Evolutionary conservation across 2,888 invertebrate species (phyloP), one percentile per base, ranked within the genome.

Genomic region (Ichneumon xanthorius): DNA sequence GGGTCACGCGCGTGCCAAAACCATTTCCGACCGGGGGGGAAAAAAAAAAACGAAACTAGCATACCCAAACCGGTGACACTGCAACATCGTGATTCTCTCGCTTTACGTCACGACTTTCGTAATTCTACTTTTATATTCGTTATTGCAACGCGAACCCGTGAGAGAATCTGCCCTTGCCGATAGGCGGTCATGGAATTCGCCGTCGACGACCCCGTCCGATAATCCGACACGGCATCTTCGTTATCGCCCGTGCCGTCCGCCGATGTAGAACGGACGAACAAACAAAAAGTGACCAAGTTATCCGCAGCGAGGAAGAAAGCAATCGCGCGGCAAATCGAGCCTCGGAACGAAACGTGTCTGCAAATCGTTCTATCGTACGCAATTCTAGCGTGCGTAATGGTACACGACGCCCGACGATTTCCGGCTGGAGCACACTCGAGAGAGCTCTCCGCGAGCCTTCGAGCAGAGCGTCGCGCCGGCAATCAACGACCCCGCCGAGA

Each of bases 401-500:
- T 75, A 81, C 70, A 76, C 70, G 75, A 84, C 78, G 80, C 67
- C 80, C 84, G 71, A 81, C 68, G 72, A 82, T 85, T 86, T 84
- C 84, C 86, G 70, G 82, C 45, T 80, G 40, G 45, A 11, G 65
- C 40, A 40, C 45, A 26, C 33, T 63, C 53, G 55, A 45, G 55
- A 40, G 53, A 19, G 40, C 67, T 19, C 22, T 22, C 71, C 71
- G 26, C 70, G 72, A 75, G 75, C 50, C 50, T n/a, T n/a, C 58
- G 78, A 77, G 80, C 77, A 68, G 76, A 65, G 70, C 63, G 75
- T 79, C 65, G 70, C 67, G 63, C 40, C 26, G 67, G 82, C 82
- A 85, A 85, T 85, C 85, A 82, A 82, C 85, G 89, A 88, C 88
- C 88, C 88, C 86, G 86, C 80, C 84, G 86, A 76, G 65, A 50